phyloP scores from a whole-genome alignment of 2,113 vertebrate species.

The Chamaetylas fuelleborni region DNA sequence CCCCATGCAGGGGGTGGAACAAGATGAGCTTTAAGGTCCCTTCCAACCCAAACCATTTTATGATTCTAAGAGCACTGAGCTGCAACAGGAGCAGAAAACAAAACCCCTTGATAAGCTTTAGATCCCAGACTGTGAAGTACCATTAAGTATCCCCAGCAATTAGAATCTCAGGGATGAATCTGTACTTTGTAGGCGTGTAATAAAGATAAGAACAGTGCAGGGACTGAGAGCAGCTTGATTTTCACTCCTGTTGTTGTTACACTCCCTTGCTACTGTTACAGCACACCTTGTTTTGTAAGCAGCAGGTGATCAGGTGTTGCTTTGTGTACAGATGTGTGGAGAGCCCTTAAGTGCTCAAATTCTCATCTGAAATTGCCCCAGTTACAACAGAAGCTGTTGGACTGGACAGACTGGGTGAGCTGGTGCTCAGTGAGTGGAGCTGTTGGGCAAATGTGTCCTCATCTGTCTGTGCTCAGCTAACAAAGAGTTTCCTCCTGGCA shows the following conservation, averaged over 20 bases:
- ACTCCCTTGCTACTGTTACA: neutral
- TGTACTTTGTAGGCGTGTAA: neutral
- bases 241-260: neutral
- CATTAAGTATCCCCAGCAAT: neutral
- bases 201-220: neutral
- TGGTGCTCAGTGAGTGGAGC: neutral
- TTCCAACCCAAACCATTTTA: neutral
- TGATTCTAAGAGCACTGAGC: neutral
- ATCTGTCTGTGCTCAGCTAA: neutral
- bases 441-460: neutral
- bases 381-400: slow-evolving; percentile 23
- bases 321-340: neutral
- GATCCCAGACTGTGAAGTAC: neutral
- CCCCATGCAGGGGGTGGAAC: neutral
- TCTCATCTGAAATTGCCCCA: neutral
- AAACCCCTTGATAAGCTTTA: neutral
- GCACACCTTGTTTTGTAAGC: slow-evolving; percentile 12
- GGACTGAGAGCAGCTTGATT: neutral
- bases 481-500: neutral
- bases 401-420: slow-evolving; percentile 20
- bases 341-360: neutral
- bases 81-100: neutral
- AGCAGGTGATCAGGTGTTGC: neutral
- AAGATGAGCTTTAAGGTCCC: neutral
- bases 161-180: neutral